These are phyloP conservation scores for Cantharis rufa DNA, from an alignment of 2,888 invertebrate species.

Conservation along the genomic window DNA sequence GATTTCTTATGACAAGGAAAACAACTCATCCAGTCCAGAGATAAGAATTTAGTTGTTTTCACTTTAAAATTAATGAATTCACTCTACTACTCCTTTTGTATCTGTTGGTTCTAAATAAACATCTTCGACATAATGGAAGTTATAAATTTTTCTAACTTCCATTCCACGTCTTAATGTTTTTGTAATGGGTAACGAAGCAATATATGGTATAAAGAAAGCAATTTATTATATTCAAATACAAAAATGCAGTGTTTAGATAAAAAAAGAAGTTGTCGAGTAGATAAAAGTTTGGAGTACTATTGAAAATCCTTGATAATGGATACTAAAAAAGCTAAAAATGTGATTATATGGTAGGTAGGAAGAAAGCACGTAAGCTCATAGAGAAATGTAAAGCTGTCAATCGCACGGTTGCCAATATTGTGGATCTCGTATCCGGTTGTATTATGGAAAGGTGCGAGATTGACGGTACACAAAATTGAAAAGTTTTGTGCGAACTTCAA, in stretches of 20 bases:
- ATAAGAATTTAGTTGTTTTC: background rate
- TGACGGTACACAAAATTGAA: slow-evolving; percentile 45
- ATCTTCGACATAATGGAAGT: background rate
- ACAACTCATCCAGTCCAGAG: background rate
- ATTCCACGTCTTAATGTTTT: background rate
- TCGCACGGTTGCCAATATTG: slow-evolving; percentile 42
- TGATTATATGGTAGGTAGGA: slow-evolving; percentile 29
- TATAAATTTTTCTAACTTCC: background rate
- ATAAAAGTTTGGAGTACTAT: slow-evolving; percentile 32
- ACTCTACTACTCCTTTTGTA: background rate
- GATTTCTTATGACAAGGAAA: background rate
- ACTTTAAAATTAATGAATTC: background rate
- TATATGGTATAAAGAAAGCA: background rate
- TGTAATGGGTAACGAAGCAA: background rate
- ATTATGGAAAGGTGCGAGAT: slow-evolving; percentile 40
- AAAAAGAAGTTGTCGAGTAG: background rate
- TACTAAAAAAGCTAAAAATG: slow-evolving; percentile 39
- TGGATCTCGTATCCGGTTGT: slow-evolving; percentile 42
- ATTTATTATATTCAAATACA: background rate
- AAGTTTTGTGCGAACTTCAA: slow-evolving; percentile 37
- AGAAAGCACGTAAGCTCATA: slow-evolving; percentile 38
- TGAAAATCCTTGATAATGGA: slow-evolving; percentile 35
- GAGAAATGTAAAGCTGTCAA: slow-evolving; percentile 47
- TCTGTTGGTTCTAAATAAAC: background rate
- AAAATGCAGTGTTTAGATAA: background rate